Base-by-base conservation (phyloP, 1,140 invertebrate species). In the Bactericera cockerelli region DNA sequence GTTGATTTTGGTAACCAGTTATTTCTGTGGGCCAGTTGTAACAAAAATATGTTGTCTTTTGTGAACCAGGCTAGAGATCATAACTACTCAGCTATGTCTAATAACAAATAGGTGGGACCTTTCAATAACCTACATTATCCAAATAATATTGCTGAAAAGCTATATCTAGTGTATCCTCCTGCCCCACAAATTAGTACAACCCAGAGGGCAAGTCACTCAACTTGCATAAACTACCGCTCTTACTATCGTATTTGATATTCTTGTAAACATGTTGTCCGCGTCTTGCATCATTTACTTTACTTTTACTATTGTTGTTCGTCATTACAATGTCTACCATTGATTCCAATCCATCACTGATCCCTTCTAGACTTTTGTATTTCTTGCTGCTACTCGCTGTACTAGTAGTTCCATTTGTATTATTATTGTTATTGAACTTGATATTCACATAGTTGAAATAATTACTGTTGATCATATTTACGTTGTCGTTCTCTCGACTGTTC, bases 361-460 rank as follows among this genome's bases (percentile, higher is more conserved):
- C 77, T 60, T 89, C 85, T 31, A 88, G 69, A 59, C 84, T 87
- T 71, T 87, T 88, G 1, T 82, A 83, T 56, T 83, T 72, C 24
- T 72, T 76, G 19, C n/a, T 16, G 22, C 22, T 49, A 19, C n/a
- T 19, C 8, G 22, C 22, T 6, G n/a, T 16, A n/a, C 42, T 49
- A 19, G n/a, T n/a, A 10, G n/a, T 49, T 19, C 22, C 42, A 19
- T 49, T 49, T 4, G 4, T 6, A 49, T 22, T 49, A 8, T 22
- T 16, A 19, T 16, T 19, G 16, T 36, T 36, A 49, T 49, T 49
- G 22, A 49, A 49, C 22, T 49, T 49, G 22, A 49, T 49, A n/a
- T 49, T 49, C 22, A 49, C 42, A 49, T 49, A 49, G 22, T 49
- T 49, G n/a, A 49, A 49, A n/a, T 49, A 49, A 22, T 49, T 49